These are phyloP conservation scores for Mesocricetus auratus DNA, from an alignment of 2,113 vertebrate genomes.

Conservation along the genomic window DNA sequence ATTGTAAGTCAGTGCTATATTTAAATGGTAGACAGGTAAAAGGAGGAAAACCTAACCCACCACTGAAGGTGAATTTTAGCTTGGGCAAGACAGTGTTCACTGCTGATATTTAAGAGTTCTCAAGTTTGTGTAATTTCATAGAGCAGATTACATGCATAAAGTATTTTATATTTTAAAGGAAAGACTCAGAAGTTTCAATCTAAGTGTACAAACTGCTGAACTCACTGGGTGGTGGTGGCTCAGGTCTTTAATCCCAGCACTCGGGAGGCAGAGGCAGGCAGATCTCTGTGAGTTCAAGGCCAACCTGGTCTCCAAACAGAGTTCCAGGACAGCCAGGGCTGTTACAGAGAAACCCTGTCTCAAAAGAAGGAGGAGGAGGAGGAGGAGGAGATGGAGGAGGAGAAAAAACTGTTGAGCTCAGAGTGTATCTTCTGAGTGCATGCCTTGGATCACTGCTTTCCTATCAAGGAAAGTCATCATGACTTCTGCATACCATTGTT, in stretches of 20 bases:
- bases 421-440: neutral
- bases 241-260: too few relatives aligned
- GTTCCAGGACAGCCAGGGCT: too few relatives aligned
- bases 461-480: conserved; percentile 17
- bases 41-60: neutral
- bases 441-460: neutral
- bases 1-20: neutral
- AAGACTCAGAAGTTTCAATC: conserved; percentile 37
- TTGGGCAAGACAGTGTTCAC: neutral
- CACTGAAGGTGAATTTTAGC: neutral
- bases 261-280: too few relatives aligned
- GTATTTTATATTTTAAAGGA: neutral
- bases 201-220: neutral
- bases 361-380: too few relatives aligned
- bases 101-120: neutral
- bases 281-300: too few relatives aligned
- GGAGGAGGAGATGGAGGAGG: too few relatives aligned
- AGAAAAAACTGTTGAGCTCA: neutral
- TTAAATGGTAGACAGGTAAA: neutral
- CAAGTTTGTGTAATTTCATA: neutral
- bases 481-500: neutral
- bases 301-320: too few relatives aligned
- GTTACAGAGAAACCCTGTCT: too few relatives aligned
- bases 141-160: neutral
- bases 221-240: too few relatives aligned